phyloP scores from a whole-genome alignment of 2,113 vertebrate genomes.

The Corvus cornix region DNA sequence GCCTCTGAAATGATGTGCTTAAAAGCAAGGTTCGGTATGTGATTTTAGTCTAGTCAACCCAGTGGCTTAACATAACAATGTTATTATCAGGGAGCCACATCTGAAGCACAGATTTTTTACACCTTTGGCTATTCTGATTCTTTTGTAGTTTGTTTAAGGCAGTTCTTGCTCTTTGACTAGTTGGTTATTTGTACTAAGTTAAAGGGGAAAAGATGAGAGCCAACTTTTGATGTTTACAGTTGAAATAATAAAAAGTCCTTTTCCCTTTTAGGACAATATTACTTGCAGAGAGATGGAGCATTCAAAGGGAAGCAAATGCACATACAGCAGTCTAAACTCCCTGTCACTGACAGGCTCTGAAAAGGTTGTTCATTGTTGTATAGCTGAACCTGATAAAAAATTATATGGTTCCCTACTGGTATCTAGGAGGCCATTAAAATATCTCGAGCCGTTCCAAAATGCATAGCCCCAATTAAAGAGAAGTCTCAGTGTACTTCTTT shows the following conservation, averaged over 20 bases:
- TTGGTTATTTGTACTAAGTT: conserved; percentile 48
- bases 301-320: conserved; percentile 33
- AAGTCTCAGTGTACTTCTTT: conserved; percentile 39
- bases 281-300: conserved; percentile 22
- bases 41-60: conserved; percentile 24
- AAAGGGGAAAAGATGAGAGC: conserved; percentile 42
- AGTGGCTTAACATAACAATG: conserved; percentile 24
- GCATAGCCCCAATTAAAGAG: conserved; percentile 38
- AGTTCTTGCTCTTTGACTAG: conserved; percentile 49
- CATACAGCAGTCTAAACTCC: conserved; percentile 44
- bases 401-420: conserved; percentile 27
- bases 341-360: conserved; percentile 41
- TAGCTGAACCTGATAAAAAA: conserved; percentile 64
- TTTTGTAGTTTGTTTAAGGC: conserved; percentile 25
- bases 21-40: not conserved
- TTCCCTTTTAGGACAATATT: conserved; percentile 20
- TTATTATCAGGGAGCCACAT: conserved; percentile 15
- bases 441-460: conserved; percentile 58
- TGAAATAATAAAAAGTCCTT: conserved; percentile 45
- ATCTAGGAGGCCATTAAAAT: conserved; percentile 70
- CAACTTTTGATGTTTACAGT: conserved; percentile 44
- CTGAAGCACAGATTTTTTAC: conserved; percentile 2
- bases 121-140: not conserved
- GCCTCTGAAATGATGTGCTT: not conserved
- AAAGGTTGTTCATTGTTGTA: conserved; percentile 56